These are phyloP conservation scores for Lasiurus cinereus DNA, from an alignment of 2,113 vertebrate genomes.

Conservation along the genomic window DNA sequence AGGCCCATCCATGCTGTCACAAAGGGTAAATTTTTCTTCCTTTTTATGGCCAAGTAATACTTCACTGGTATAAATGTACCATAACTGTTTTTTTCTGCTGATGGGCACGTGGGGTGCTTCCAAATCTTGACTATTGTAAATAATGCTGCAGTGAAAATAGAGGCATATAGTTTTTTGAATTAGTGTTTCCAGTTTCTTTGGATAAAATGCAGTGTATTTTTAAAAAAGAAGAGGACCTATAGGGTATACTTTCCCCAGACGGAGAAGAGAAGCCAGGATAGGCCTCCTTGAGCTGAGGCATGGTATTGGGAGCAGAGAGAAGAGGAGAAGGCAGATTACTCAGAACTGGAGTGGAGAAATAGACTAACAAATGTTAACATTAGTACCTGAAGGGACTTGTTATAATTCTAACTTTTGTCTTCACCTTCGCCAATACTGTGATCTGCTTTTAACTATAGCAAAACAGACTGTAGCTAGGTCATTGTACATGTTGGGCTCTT, in stretches of 20 bases:
- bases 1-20: neutral
- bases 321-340: neutral
- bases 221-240: neutral
- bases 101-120: neutral
- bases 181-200: neutral
- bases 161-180: neutral
- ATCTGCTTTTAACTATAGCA: neutral
- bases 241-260: neutral
- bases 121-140: neutral
- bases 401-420: neutral
- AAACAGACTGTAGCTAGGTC: neutral
- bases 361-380: neutral
- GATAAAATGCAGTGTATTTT: neutral
- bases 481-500: neutral
- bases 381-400: constrained; percentile 11
- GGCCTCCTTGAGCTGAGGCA: neutral
- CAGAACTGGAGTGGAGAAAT: neutral
- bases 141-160: neutral
- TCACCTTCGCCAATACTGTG: neutral
- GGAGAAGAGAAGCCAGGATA: neutral
- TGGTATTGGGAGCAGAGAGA: neutral
- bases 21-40: neutral
- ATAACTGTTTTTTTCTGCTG: neutral
- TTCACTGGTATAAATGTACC: neutral
- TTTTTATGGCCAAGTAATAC: neutral